Evolutionary conservation across 2,797 vertebrate species (phyloP).

Genomic region (Coranthus polyacanthus): DNA sequence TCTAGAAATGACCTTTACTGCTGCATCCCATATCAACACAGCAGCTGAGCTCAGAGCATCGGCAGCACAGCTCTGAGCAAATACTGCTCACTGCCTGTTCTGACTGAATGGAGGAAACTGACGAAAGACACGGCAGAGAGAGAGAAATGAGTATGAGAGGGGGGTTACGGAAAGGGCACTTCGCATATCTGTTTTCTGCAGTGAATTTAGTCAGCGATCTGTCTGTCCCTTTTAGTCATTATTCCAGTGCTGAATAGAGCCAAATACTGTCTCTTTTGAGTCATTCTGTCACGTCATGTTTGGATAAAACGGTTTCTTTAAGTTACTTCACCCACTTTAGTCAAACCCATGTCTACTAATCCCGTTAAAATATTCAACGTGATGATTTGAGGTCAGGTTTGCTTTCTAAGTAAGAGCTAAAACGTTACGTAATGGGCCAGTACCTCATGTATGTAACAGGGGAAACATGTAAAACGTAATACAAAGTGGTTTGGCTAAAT

Average conservation of each 20-base stretch:
- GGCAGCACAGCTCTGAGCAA: constrained; percentile 59
- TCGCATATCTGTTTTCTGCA: constrained; percentile 50
- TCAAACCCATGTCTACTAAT: neutral
- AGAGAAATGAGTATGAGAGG: constrained; percentile 35
- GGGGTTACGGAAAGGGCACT: constrained; percentile 68
- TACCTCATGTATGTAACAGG: too few species aligned
- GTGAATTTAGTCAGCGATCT: constrained; percentile 54
- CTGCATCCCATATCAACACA: constrained; percentile 68
- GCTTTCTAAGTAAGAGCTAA: too few species aligned
- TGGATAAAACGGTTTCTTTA: neutral
- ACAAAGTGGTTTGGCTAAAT: too few species aligned
- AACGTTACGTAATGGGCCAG: too few species aligned
- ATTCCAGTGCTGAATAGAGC: constrained; percentile 8
- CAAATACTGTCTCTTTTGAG: neutral
- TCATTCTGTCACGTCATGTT: constrained; percentile 1
- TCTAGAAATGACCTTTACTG: constrained; percentile 81
- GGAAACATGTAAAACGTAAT: too few species aligned
- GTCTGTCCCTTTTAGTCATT: constrained; percentile 27
- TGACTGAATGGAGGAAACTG: constrained; percentile 55
- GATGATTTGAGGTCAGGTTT: neutral
- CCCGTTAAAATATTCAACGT: neutral
- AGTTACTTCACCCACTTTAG: neutral
- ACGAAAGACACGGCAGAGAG: constrained; percentile 60
- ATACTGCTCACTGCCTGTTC: constrained; percentile 45
- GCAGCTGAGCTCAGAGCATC: constrained; percentile 57